Percentiles rank a stretch among this genome's conserved stretches.
phyloP scores from a whole-genome alignment of 2,113 vertebrate species.

The Calyptommatus sinebrachiatus region DNA sequence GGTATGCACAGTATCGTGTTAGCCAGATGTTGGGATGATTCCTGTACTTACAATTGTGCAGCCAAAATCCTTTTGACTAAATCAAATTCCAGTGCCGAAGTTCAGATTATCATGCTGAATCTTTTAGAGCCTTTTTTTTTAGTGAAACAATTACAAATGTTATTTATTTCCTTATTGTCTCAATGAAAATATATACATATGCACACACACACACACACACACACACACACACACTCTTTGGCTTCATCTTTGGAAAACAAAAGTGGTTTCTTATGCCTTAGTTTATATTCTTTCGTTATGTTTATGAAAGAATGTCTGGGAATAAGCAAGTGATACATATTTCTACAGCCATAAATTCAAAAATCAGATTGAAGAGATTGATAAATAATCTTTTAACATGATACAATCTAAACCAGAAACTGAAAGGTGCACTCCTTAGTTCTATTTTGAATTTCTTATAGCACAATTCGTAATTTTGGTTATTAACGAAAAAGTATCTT shows the following conservation, averaged over 20 bases:
- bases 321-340: background rate
- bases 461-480: background rate
- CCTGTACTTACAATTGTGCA: background rate
- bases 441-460: background rate
- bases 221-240: background rate
- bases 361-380: background rate
- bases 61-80: background rate
- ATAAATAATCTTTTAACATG: background rate
- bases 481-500: background rate
- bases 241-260: slow-evolving; percentile 2
- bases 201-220: too few species aligned
- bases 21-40: slow-evolving; percentile 18
- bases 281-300: background rate
- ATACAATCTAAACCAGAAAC: background rate
- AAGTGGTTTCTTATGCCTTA: background rate
- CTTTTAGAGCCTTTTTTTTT: slow-evolving; percentile 49
- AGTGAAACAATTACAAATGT: background rate
- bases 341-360: background rate
- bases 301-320: background rate
- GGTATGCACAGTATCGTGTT: background rate
- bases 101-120: slow-evolving; percentile 46
- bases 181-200: background rate
- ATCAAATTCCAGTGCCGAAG: slow-evolving; percentile 60
- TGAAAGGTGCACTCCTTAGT: background rate
- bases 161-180: background rate